Evolutionary conservation across 2,797 vertebrate genomes (phyloP).

Genomic region (Mus caroli): DNA sequence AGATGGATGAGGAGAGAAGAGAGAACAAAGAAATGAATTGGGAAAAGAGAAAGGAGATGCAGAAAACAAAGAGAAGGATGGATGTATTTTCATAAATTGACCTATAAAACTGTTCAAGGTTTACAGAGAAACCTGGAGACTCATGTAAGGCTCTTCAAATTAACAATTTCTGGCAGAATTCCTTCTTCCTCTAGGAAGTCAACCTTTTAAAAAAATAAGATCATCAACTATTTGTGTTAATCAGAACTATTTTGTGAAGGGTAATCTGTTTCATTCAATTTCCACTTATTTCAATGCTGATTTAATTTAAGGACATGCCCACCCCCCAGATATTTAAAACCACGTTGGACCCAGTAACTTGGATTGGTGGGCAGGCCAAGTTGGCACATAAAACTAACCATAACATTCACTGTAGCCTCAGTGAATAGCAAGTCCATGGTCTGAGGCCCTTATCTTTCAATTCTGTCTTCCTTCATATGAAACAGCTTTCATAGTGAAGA

Average conservation of each 20-base stretch:
- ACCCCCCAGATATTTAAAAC: background rate
- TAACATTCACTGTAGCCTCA: background rate
- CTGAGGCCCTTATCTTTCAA: background rate
- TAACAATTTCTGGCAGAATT: background rate
- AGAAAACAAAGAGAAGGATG: background rate
- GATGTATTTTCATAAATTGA: background rate
- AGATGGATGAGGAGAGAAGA: background rate
- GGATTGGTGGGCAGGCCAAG: background rate
- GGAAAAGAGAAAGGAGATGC: background rate
- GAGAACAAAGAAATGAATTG: background rate
- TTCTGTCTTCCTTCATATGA: background rate
- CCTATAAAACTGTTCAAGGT: background rate
- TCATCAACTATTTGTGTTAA: background rate
- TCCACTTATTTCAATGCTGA: slow-evolving; percentile 44
- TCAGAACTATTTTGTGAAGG: background rate
- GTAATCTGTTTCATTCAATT: slow-evolving; percentile 8
- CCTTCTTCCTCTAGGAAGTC: background rate
- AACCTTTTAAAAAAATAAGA: background rate
- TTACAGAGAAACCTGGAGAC: background rate
- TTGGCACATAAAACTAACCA: background rate
- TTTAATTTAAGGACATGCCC: slow-evolving; percentile 33
- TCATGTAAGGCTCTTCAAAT: background rate
- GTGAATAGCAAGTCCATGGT: background rate
- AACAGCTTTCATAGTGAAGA: background rate
- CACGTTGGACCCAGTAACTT: background rate